These are phyloP conservation scores for Rhyacichthys aspro DNA, from an alignment of 2,797 vertebrate genomes.

Conservation along the genomic window DNA sequence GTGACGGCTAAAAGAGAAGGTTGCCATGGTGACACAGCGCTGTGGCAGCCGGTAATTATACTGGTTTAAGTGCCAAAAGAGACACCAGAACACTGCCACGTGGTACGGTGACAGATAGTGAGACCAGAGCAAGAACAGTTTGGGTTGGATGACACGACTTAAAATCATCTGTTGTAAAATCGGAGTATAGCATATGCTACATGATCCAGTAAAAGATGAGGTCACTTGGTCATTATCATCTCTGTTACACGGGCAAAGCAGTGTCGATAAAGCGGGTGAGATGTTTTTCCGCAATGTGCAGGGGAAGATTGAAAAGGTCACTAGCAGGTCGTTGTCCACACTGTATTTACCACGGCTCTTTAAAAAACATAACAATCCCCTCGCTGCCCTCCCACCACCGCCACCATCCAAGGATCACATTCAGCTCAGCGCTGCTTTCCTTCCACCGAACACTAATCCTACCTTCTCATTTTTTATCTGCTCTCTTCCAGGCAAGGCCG, in stretches of 20 bases:
- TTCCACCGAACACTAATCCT: slow-evolving; percentile 36
- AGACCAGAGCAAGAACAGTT: slow-evolving; percentile 47
- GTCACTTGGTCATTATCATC: slow-evolving; percentile 50
- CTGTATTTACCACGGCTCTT: slow-evolving; percentile 4
- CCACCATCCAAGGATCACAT: slow-evolving; percentile 38
- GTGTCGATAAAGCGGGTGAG: slow-evolving; percentile 34
- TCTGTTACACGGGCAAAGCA: slow-evolving; percentile 33
- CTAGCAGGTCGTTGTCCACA: neutral
- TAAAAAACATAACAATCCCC: slow-evolving; percentile 40
- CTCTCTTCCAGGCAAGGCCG: slow-evolving; percentile 61
- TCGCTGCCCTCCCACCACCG: slow-evolving; percentile 34
- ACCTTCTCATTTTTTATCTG: slow-evolving; percentile 53
- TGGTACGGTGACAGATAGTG: slow-evolving; percentile 34
- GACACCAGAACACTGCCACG: slow-evolving; percentile 32
- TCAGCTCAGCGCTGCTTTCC: slow-evolving; percentile 30
- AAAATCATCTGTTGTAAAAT: neutral
- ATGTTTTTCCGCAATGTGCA: slow-evolving; percentile 19
- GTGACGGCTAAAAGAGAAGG: slow-evolving; percentile 62
- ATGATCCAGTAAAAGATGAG: slow-evolving; percentile 33
- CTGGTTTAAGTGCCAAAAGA: slow-evolving; percentile 60
- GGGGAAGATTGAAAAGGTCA: neutral
- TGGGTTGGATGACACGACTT: neutral
- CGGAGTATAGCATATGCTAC: slow-evolving; percentile 10
- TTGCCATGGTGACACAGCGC: slow-evolving; percentile 72
- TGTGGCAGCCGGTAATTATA: slow-evolving; percentile 71